These are phyloP conservation scores for Gasteruption jaculator DNA, from an alignment of 2,888 invertebrate genomes.

Conservation along the genomic window DNA sequence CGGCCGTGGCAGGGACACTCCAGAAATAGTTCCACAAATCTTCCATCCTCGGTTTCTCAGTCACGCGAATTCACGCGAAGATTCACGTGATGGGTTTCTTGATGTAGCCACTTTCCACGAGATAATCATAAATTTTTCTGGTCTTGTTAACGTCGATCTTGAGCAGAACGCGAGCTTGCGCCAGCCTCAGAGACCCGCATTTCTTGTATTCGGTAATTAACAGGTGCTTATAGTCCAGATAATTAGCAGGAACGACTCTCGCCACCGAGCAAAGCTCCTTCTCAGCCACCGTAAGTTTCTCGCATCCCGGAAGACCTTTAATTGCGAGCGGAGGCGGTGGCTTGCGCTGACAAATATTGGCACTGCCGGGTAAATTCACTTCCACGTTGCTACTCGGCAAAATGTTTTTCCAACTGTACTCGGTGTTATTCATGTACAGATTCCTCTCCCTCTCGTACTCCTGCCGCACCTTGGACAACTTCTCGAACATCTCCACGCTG, in stretches of 20 bases:
- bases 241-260: conserved; percentile 73
- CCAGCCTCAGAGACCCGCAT: conserved; percentile 67
- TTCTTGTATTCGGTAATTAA: conserved; percentile 74
- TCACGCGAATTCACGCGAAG: no score
- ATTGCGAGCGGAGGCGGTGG: conserved; percentile 61
- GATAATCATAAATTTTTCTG: conserved; percentile 77
- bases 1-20: no score
- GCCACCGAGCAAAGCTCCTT: conserved; percentile 71
- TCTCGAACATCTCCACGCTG: conserved; percentile 63
- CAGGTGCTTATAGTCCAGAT: conserved; percentile 71
- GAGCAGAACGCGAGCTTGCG: conserved; percentile 77
- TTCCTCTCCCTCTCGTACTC: conserved; percentile 54
- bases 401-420: conserved; percentile 39
- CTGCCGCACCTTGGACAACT: conserved; percentile 61
- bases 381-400: conserved; percentile 26
- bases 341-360: conserved; percentile 35
- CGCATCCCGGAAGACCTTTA: conserved; percentile 72
- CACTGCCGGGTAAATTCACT: conserved; percentile 25
- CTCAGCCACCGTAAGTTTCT: conserved; percentile 68
- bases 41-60: no score
- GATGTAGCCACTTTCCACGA: conserved; percentile 69
- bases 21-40: no score
- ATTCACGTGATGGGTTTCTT: conserved; percentile 53
- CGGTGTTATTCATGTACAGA: conserved; percentile 40
- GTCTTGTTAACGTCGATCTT: conserved; percentile 95